A percentile compares a stretch with the other conserved stretches of the same genome.
Evolutionary conservation across 37 sponge, comb jelly and placozoan species (phyloP).

Genomic region (Beroe ovata): DNA sequence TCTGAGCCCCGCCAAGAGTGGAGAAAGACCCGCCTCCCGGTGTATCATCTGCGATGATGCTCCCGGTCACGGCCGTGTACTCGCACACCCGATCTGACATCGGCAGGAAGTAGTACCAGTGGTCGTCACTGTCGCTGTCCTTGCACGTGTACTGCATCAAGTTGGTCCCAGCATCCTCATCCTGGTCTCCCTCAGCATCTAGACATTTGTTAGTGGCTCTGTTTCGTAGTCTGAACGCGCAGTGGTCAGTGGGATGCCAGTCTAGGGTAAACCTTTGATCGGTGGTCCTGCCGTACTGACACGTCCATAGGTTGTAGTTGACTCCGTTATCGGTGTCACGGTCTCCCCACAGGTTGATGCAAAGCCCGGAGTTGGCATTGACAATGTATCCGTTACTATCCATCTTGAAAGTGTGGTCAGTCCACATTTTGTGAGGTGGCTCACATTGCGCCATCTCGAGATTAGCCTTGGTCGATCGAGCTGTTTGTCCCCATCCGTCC

Average conservation of each 20-base stretch:
- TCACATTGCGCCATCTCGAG: slow-evolving; percentile 16
- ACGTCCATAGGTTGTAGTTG: slow-evolving; percentile 3
- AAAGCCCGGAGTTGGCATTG: neutral
- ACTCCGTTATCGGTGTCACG: neutral
- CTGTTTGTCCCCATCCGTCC: neutral
- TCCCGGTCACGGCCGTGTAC: neutral
- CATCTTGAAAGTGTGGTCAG: slow-evolving; percentile 57
- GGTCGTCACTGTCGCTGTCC: neutral
- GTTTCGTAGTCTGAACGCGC: slow-evolving; percentile 50
- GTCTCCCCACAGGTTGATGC: slow-evolving; percentile 20
- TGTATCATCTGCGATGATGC: neutral
- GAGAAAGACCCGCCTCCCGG: neutral
- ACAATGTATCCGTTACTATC: slow-evolving; percentile 15
- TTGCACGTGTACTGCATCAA: neutral
- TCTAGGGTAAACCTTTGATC: slow-evolving; percentile 9
- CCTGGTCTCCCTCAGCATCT: neutral
- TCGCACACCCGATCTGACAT: neutral
- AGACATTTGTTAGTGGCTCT: slow-evolving; percentile 29
- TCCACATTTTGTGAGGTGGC: neutral
- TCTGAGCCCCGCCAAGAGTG: neutral
- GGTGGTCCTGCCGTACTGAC: neutral
- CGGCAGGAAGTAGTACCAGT: slow-evolving; percentile 66
- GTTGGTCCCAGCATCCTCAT: neutral
- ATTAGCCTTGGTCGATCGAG: neutral
- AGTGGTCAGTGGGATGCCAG: slow-evolving; percentile 3